Conservation (phyloP, 2,888 invertebrate genomes). For the Heliconius erato region DNA sequence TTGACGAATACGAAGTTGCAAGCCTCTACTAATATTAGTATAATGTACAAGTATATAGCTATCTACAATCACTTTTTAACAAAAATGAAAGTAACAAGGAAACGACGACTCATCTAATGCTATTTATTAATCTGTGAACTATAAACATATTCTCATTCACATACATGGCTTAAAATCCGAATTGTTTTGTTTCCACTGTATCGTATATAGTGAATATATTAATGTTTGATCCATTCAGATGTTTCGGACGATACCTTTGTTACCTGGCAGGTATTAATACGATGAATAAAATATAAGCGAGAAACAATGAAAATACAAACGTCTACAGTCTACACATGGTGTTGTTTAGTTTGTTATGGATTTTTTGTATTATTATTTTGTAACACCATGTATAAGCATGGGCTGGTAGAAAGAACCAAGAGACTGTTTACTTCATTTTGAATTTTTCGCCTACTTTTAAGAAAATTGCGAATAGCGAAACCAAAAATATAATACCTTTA, state of each 20-base stretch:
- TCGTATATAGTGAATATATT: slow-evolving; percentile 14
- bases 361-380: background rate
- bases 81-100: background rate
- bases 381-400: background rate
- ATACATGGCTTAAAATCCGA: slow-evolving; percentile 33
- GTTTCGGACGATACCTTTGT: slow-evolving; percentile 20
- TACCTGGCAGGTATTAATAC: background rate
- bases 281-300: background rate
- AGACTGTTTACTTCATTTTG: background rate
- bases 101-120: background rate
- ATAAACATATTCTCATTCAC: slow-evolving; percentile 25
- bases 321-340: background rate
- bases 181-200: slow-evolving; percentile 24
- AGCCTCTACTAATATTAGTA: too few relatives aligned
- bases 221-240: slow-evolving; percentile 21
- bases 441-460: background rate
- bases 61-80: background rate
- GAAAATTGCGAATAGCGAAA: background rate
- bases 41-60: too few relatives aligned
- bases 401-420: background rate
- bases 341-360: background rate
- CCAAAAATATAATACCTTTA: background rate
- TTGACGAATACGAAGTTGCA: too few relatives aligned
- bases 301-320: background rate
- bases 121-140: background rate